Evolutionary conservation across 2,797 vertebrate species (phyloP).

Genomic region (Gallirallus australis): DNA sequence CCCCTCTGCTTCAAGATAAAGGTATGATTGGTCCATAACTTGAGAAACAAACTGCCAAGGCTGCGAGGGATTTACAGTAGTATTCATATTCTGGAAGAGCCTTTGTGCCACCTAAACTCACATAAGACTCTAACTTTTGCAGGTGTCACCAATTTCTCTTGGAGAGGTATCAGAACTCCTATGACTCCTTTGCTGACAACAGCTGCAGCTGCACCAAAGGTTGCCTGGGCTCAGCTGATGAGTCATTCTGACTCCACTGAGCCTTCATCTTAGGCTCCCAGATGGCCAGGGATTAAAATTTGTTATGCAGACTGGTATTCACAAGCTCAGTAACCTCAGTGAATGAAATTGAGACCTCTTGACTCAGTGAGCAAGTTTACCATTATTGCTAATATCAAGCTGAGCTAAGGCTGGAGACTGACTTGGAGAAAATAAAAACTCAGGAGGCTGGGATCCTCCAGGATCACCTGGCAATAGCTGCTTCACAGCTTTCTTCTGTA

Average conservation of each 20-base stretch:
- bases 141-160: not conserved
- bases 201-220: not conserved
- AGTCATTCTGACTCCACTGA: not conserved
- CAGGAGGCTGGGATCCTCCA: not conserved
- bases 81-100: not conserved
- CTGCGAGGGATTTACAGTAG: not conserved
- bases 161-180: not conserved
- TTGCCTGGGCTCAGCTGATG: not conserved
- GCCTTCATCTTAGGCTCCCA: not conserved
- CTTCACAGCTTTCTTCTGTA: not conserved
- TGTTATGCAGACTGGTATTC: not conserved
- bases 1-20: not conserved
- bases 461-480: not conserved
- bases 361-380: not conserved
- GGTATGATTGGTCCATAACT: not conserved
- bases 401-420: fast-evolving
- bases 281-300: not conserved
- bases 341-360: not conserved
- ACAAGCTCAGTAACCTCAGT: not conserved
- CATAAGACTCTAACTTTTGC: not conserved
- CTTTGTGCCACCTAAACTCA: not conserved
- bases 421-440: not conserved
- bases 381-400: not conserved
- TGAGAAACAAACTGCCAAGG: not conserved
- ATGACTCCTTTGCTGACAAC: not conserved